Conservation (phyloP, 2,113 vertebrate genomes). For the Misgurnus anguillicaudatus region DNA sequence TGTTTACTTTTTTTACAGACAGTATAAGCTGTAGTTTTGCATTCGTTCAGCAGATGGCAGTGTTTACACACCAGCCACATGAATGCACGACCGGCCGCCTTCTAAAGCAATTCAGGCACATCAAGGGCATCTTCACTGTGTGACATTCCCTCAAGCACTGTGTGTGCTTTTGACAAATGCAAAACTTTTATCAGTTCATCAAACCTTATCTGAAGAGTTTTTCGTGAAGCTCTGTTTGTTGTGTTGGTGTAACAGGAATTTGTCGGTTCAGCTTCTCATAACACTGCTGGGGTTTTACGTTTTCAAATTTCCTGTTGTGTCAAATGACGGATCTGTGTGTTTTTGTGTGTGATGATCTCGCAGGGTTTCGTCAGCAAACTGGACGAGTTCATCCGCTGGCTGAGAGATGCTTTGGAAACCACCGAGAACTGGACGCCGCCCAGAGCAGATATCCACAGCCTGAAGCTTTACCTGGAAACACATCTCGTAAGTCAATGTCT, state of each 20-base stretch:
- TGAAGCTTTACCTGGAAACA: constrained; percentile 94
- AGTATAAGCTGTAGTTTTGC: constrained; percentile 8
- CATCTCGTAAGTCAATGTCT: constrained; percentile 86
- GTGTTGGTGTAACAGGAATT: not conserved
- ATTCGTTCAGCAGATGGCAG: constrained; percentile 72
- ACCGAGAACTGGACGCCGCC: constrained; percentile 97
- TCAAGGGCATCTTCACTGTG: constrained; percentile 53
- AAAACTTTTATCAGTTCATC: constrained; percentile 34
- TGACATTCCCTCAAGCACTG: constrained; percentile 35
- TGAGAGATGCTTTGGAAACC: constrained; percentile 91
- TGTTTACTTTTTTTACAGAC: not conserved
- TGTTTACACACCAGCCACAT: constrained; percentile 56
- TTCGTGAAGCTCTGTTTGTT: not conserved
- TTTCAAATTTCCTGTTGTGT: constrained; percentile 9
- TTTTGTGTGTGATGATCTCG: constrained; percentile 15
- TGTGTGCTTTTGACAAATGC: constrained; percentile 41
- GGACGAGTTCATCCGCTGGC: constrained; percentile 95
- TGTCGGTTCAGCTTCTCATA: not conserved
- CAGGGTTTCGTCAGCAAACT: constrained; percentile 93
- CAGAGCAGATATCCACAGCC: constrained; percentile 84
- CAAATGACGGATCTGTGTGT: not conserved
- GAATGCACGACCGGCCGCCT: not conserved
- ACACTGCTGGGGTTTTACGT: constrained; percentile 5
- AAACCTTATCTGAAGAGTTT: constrained; percentile 28
- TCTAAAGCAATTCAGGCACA: constrained; percentile 32